A percentile compares a stretch with the other conserved stretches of the same genome.
Conservation (phyloP, 2,797 vertebrate species). For the Microhierax caerulescens region DNA sequence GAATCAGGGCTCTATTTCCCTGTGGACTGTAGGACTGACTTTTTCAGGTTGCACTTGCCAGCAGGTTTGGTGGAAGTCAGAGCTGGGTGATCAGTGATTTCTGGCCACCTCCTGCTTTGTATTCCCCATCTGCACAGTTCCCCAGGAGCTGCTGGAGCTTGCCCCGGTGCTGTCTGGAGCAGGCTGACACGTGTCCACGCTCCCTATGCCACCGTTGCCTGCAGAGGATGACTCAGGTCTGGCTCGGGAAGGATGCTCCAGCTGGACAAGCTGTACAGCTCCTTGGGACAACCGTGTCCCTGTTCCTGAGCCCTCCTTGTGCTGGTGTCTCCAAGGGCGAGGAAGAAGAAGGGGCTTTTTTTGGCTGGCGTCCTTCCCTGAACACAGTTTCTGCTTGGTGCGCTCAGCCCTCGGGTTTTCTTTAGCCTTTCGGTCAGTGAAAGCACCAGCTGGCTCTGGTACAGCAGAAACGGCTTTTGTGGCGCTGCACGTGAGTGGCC, state of each 20-base stretch:
- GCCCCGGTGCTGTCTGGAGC: not conserved
- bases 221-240: not conserved
- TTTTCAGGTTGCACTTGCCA: not conserved
- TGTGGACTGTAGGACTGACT: not conserved
- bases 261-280: not conserved
- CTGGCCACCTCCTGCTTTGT: not conserved
- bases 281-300: accelerated
- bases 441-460: not conserved
- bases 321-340: not conserved
- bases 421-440: not conserved
- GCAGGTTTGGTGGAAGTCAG: not conserved
- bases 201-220: not conserved
- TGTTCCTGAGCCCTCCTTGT: not conserved
- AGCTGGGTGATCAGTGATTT: not conserved
- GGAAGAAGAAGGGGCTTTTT: not conserved
- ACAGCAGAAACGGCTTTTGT: not conserved
- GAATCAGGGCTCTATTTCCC: not conserved
- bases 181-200: not conserved
- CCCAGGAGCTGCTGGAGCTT: not conserved
- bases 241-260: not conserved
- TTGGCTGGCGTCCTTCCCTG: not conserved
- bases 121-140: not conserved
- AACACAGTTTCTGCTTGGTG: not conserved
- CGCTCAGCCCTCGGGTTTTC: not conserved
- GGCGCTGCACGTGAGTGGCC: not conserved